These are phyloP conservation scores for Oreochromis mossambicus DNA, from an alignment of 2,797 vertebrate genomes.

Conservation along the genomic window DNA sequence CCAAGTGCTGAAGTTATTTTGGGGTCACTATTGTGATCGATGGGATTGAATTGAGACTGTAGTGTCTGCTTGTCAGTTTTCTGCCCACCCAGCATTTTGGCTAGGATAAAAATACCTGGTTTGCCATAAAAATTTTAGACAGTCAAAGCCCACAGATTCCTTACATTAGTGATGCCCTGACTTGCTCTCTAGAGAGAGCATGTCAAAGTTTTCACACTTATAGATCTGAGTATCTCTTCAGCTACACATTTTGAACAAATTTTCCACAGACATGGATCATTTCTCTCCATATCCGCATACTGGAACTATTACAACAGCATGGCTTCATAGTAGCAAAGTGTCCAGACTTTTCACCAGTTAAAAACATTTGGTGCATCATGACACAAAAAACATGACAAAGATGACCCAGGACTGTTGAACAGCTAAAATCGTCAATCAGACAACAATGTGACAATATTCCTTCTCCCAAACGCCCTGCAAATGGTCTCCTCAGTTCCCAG, in stretches of 20 bases:
- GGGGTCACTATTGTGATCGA: not conserved
- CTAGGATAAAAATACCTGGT: not conserved
- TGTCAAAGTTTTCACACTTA: not conserved
- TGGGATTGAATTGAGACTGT: not conserved
- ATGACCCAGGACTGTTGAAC: not conserved
- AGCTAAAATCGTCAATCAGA: not conserved
- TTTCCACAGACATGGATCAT: not conserved
- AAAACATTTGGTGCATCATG: not conserved
- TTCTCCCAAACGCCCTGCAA: rapidly evolving
- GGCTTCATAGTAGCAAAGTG: not conserved
- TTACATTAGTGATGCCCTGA: not conserved
- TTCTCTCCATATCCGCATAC: not conserved
- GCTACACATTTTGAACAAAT: not conserved
- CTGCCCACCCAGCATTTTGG: not conserved
- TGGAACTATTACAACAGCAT: not conserved
- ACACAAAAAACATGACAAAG: not conserved
- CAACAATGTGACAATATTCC: not conserved
- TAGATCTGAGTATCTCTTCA: not conserved
- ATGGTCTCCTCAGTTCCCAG: not conserved
- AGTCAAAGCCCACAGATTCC: not conserved
- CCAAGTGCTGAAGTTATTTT: not conserved
- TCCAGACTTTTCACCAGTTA: not conserved
- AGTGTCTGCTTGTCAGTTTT: not conserved
- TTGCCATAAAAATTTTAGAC: not conserved
- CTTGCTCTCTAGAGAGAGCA: not conserved